Evolutionary conservation across 2,888 invertebrate species (phyloP).

Genomic region (Cylindroiulus punctatus): DNA sequence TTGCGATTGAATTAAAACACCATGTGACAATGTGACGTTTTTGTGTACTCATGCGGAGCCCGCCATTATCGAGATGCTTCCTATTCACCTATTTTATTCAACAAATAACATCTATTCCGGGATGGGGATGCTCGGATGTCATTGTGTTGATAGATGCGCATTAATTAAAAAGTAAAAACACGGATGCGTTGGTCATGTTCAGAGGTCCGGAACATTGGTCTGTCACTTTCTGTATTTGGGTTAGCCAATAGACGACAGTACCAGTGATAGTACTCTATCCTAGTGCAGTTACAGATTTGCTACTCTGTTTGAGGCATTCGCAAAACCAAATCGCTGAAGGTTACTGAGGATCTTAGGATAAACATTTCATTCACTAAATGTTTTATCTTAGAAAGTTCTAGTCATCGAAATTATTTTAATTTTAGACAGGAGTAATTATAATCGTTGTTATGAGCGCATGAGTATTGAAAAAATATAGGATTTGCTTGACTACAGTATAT

Average conservation of each 20-base stretch:
- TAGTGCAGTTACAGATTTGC: not conserved
- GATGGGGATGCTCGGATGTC: not conserved
- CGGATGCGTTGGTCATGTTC: not conserved
- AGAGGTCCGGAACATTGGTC: not conserved
- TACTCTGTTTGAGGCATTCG: not conserved
- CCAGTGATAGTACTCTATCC: not conserved
- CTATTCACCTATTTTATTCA: constrained; percentile 45
- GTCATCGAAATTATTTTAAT: too few relatives aligned
- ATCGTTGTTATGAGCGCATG: not conserved
- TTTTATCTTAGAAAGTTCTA: too few relatives aligned
- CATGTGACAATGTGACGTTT: constrained; percentile 20
- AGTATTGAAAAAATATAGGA: not conserved
- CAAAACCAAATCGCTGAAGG: too few relatives aligned
- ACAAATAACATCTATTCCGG: constrained; percentile 28
- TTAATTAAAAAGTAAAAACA: constrained; percentile 43
- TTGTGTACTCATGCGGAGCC: not conserved
- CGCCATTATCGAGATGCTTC: constrained; percentile 12
- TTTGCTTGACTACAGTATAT: not conserved
- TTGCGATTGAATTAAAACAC: not conserved
- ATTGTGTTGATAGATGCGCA: not conserved
- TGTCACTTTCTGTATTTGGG: constrained; percentile 33
- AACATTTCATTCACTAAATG: not conserved
- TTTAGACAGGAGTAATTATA: not conserved
- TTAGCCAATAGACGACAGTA: not conserved
- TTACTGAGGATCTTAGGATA: not conserved